These are phyloP conservation scores for Doris montereyensis DNA, from an alignment of 2,888 invertebrate species.

Conservation along the genomic window DNA sequence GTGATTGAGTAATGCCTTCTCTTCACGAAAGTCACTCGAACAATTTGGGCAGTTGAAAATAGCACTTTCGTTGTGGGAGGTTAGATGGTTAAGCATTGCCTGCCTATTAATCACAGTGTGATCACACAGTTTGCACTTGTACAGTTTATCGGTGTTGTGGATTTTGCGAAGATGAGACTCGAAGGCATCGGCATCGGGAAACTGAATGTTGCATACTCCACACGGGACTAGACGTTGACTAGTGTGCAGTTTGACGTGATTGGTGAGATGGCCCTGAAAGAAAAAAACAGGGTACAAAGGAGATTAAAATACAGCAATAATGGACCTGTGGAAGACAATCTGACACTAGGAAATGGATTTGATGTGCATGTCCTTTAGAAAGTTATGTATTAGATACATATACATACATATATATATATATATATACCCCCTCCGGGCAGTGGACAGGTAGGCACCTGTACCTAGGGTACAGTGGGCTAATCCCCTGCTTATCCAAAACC, in stretches of 20 bases:
- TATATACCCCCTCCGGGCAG: too few species aligned
- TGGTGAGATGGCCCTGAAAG: conserved; percentile 65
- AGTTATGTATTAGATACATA: too few species aligned
- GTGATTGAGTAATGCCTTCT: conserved; percentile 24
- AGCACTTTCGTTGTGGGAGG: conserved; percentile 44
- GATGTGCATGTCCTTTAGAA: too few species aligned
- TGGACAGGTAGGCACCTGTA: too few species aligned
- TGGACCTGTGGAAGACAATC: too few species aligned
- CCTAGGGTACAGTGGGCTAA: too few species aligned
- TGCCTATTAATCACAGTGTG: conserved; percentile 56
- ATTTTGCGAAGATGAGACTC: conserved; percentile 56
- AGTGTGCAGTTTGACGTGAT: conserved; percentile 69
- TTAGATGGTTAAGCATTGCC: conserved; percentile 54
- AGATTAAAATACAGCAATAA: too few species aligned
- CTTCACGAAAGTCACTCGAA: conserved; percentile 25
- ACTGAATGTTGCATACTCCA: conserved; percentile 37
- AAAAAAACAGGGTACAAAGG: too few species aligned
- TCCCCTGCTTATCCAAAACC: too few species aligned
- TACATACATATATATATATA: too few species aligned
- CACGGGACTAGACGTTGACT: conserved; percentile 31
- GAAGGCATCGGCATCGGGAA: conserved; percentile 30
- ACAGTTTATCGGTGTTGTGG: conserved; percentile 60
- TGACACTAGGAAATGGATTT: too few species aligned
- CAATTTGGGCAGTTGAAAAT: conserved; percentile 45
- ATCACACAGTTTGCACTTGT: conserved; percentile 66